Evolutionary conservation across 2,797 vertebrate species (phyloP), one percentile per base, ranked within the genome.

Genomic region (Craterocephalus amniculus): DNA sequence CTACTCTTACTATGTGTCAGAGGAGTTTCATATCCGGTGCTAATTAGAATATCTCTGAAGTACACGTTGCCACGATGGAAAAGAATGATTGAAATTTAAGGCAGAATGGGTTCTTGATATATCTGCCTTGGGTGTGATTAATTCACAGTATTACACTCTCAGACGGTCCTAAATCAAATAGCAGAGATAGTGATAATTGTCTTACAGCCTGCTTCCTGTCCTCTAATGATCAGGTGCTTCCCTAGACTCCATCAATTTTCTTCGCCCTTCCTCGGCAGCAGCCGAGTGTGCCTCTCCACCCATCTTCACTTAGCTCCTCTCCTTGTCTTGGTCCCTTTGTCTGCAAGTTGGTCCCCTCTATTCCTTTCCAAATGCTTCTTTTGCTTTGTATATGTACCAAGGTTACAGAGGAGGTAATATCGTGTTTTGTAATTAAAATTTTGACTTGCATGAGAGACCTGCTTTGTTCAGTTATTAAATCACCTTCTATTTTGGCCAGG

Each of bases 351-450:
- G 11, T n/a, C 66, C 48, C 67, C 71, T 76, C 43, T 20, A 29
- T 64, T 79, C 58, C 49, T 58, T 82, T 91, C 75, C 84, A 86
- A 91, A 87, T 20, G 73, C 84, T 92, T 88, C 78, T 84, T 93
- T 90, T 90, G 81, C 78, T 79, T 78, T 64, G 64, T 87, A 80
- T 85, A 91, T 89, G 87, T 79, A 89, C 92, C 88, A 82, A 87
- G 86, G 88, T 87, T 91, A 83, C 83, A 18, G 62, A 81, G n/a
- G 58, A 79, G 81, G 89, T 88, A 84, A 91, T 88, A 89, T 88
- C 85, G 29, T 90, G 85, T 81, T 83, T 79, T 80, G 79, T 92
- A 93, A 93, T 93, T 94, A 93, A 92, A 91, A 90, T 80, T 88
- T 83, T 72, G 76, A 83, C 69, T 86, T 84, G 83, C 87, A 77